Evolutionary conservation across 2,888 invertebrate species (phyloP), one percentile per base, ranked within the genome.

Genomic region (Oligia fasciuncula): DNA sequence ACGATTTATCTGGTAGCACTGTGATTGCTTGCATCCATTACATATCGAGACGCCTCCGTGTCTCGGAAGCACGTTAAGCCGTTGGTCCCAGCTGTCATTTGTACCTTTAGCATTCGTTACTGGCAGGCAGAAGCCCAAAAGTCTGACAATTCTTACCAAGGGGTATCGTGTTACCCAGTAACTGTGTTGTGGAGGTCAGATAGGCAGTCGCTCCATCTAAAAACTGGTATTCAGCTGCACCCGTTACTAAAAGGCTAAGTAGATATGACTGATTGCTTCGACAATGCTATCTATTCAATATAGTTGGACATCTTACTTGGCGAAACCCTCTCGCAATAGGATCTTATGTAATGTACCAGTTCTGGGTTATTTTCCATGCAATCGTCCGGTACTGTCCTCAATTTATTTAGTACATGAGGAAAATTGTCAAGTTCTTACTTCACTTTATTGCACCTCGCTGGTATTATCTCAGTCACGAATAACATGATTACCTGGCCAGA

Each of bases 381-480:
- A 62, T 80, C 60, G 65, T 57, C 62, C n/a, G 69, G 40, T 65
- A 35, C 73, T 66, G 57, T 70, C 40, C 46, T 69, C 77, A 60
- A 68, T 69, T 66, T 63, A 82, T 76, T 75, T 75, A 23, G 46
- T 49, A 68, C 70, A 29, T 75, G 43, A 73, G 76, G 77, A 76
- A 81, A 80, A 77, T 73, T 60, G 60, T 5, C 65, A 76, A 81
- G 68, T 70, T 78, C 67, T 79, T 79, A 80, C 60, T 77, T 66
- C 86, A 79, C 29, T 60, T 79, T 77, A 79, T 76, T 79, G 77
- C 83, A 86, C 67, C 68, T 81, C 65, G 23, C 60, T 40, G 54
- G 75, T 71, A 63, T 77, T 67, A 87, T 77, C 75, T 81, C 74
- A 75, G 86, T 85, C 88, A 79, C 83, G 86, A 80, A 74, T 76